Base-by-base conservation (phyloP, 2,888 invertebrate genomes). In the Apotomis turbidana region DNA sequence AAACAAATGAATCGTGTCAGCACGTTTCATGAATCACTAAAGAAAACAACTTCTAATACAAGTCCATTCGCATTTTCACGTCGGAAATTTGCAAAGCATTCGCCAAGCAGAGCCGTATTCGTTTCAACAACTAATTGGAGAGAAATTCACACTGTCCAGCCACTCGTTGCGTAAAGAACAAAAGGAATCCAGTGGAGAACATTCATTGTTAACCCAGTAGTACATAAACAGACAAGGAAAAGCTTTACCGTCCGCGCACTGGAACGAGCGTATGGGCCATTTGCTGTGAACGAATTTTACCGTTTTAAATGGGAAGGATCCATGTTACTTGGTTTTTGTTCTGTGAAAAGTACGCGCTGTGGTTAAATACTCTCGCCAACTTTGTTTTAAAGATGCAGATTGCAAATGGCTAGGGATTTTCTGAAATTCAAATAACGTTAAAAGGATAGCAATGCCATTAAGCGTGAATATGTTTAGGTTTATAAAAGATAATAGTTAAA, bases 161-260 rank as follows among this genome's bases (percentile, higher is more conserved):
- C 64, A 46, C 60, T 67, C 60, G 57, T 68, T 68, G 36, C 68
- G 63, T 68, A 54, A 62, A 66, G 66, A 70, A 70, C 69, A 73
- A 74, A 71, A 71, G 66, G 67, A 61, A 60, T 61, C 54, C 60
- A 70, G 61, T 61, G 64, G 52, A 73, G 66, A 73, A 70, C 70
- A 73, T 70, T 61, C 54, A 70, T 70, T 73, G 73, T 73, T 70
- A 67, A 70, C 73, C 66, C 64, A 60, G 54, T 59, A 57, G 60
- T 57, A 70, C 71, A 71, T 68, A 71, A 66, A 73, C 66, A 70
- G 70, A 73, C 73, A 73, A 57, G 73, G 70, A 73, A 73, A 73
- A 73, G 73, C 73, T 70, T 73, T 73, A 73, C 70, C 61, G 67
- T 66, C 59, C 66, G 63, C 58, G 62, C 51, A 57, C 13, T 63